Evolutionary conservation across 1,140 invertebrate species (phyloP), one percentile per base, ranked within the genome.

Genomic region (Hesperophylax magnus): DNA sequence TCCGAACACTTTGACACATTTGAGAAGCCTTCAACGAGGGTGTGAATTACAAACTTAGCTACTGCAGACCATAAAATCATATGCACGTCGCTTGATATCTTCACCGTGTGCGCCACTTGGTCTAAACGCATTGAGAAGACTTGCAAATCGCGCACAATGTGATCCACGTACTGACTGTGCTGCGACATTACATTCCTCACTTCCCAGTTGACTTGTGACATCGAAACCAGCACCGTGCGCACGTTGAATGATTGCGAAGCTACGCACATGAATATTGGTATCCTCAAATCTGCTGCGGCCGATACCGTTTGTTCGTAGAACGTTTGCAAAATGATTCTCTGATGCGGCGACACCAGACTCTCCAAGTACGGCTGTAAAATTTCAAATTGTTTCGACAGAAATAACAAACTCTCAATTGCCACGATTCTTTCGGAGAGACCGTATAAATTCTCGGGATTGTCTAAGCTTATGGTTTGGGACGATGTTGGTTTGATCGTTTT

Each of bases 191-290:
- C 96, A 86, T 98, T 97, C 86, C 94, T 95, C 0, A 99, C 93
- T 87, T 99, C 97, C 98, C 98, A 99, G 87, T 97, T 96, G 2
- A 98, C 97, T 90, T 95, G 95, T 5, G 92, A 93, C 94, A 99
- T 98, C n/a, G 93, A 91, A 65, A 92, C 91, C 9, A 98, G 88
- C 71, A 97, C 93, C 53, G 93, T 91, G 60, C 94, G 92, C 39
- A 95, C 93, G 87, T 98, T 94, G n/a, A 99, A 93, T 9, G 93
- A 90, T 85, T 93, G 93, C 0, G 93, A 93, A 0, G 95, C 93
- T 0, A 97, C 96, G 77, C 94, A 93, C 91, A 96, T 95, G 85
- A 98, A 98, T 11, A 98, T 92, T 0, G 97, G 96, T 84, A 93
- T 92, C 65, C 97, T 90, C 75, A 98, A 89, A 88, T 98, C 96